Evolutionary conservation across 2,888 invertebrate species (phyloP).

Genomic region (Andrena bicolor): DNA sequence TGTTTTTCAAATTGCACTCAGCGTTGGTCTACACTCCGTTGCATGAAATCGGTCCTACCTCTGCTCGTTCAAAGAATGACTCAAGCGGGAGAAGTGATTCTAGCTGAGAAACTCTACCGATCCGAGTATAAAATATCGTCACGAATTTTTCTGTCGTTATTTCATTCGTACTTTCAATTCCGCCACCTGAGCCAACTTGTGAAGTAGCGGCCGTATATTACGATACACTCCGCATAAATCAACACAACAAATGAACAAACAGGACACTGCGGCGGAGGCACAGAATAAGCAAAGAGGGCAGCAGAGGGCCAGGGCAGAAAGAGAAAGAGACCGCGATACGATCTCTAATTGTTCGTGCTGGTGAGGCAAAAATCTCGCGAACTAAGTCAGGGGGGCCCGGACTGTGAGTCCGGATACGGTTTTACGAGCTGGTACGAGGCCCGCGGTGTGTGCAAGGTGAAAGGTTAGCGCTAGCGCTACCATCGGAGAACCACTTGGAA

Average conservation of each 20-base stretch:
- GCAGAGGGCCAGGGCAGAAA: slow-evolving; percentile 9
- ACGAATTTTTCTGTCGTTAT: background rate
- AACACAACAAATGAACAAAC: slow-evolving; percentile 11
- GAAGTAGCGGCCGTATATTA: background rate
- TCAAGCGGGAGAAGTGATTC: too few relatives aligned
- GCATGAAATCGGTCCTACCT: too few relatives aligned
- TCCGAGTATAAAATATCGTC: background rate
- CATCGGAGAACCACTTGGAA: slow-evolving; percentile 48
- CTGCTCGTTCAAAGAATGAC: too few relatives aligned
- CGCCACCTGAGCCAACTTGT: background rate
- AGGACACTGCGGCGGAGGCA: background rate
- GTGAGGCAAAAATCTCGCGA: slow-evolving; percentile 63
- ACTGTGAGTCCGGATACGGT: slow-evolving; percentile 44
- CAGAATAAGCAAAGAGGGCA: background rate
- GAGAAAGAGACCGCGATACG: slow-evolving; percentile 69
- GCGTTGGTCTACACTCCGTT: too few relatives aligned
- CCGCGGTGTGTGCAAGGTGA: slow-evolving; percentile 59
- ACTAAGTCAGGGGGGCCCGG: slow-evolving; percentile 59
- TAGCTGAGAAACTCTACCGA: too few relatives aligned
- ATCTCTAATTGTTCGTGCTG: slow-evolving; percentile 77
- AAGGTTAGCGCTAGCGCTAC: slow-evolving; percentile 75
- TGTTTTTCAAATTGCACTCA: too few relatives aligned
- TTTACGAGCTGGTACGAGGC: slow-evolving; percentile 18
- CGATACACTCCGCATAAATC: background rate
- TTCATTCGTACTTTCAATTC: background rate